Base-by-base conservation (phyloP, 2,888 invertebrate species). In the Archaeoteleia sp. region DNA sequence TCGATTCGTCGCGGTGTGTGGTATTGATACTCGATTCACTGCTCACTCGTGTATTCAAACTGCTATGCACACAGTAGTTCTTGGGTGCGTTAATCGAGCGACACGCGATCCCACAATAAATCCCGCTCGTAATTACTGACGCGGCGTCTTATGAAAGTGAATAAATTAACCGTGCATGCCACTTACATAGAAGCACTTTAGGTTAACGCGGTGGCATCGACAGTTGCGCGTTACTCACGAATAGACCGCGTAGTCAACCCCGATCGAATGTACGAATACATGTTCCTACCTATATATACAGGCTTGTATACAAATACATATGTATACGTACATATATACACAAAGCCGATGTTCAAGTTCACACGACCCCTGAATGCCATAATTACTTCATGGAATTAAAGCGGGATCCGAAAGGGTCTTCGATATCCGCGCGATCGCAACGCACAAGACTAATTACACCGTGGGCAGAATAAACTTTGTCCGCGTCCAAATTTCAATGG, bases 301-400 rank as follows among this genome's bases (percentile, higher is more conserved):
- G 20, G 20, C 20, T 20, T 20, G 20, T 5, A 20, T 5, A 5
- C 20, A 20, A 2, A 5, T 5, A 20, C 20, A 5, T 5, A 20
- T 23, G 23, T 8, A 7, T 8, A n/a, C 9, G 27, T 8, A 2
- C 27, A 5, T 8, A 29, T 8, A 29, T 2, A 29, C 9, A 8
- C 27, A 29, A 29, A 8, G 5, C 27, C 37, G 32, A 53, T 53
- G 53, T 53, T 53, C 40, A 32, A 35, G 27, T 53, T 53, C 53
- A 40, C 53, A 53, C 40, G 53, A 53, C 30, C 53, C 13, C 30
- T 40, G 53, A 14, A 32, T 30, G 37, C 40, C 39, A 53, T 53
- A 53, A 53, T 53, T 53, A 53, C 20, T 20, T 20, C 5, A 5
- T 5, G 20, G 27, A 29, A 29, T 29, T 29, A 29, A 29, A 29